Evolutionary conservation across 2,113 vertebrate species (phyloP), one percentile per base, ranked within the genome.

Genomic region (Rhipidura dahli): DNA sequence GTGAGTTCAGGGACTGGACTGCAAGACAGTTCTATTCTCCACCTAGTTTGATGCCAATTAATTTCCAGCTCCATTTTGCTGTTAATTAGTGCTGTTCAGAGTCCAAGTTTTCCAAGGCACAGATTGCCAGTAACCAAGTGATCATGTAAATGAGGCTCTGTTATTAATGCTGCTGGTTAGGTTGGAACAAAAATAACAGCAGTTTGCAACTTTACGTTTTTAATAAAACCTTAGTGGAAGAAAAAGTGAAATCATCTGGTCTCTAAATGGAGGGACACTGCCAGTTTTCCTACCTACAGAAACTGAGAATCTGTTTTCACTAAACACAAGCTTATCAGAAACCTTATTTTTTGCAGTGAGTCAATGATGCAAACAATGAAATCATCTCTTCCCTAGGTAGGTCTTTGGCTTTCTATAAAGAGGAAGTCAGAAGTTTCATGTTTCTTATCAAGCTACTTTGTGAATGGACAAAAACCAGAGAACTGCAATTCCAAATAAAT

Each of bases 21-120:
- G 49, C 54, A 80, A 95, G 54, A 81, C 73, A 84, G 37, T 44
- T 80, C 66, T 84, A 50, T 66, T 91, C 64, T 84, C 44, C 71
- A 83, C 47, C 35, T 81, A 78, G 71, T 90, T 37, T 81, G 86
- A 92, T 73, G 90, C 71, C 83, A 97, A 90, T 93, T 96, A 96
- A 83, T 90, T 97, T 93, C 92, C 51, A 4, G 59, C 79, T 85
- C 87, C 47, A 83, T 89, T 96, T 79, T 89, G n/a, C 76, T 92
- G 66, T 88, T 96, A 96, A 91, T 97, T 94, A 95, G 83, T 75
- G 56, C 68, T 95, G 75, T 83, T 93, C n/a, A 77, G 70, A 77
- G 54, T 73, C 66, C 91, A 93, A 83, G 65, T 81, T 89, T 92
- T 94, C 66, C 83, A 94, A 93, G 81, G 87, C 47, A 64, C 89